phyloP scores from a whole-genome alignment of 2,113 vertebrate species.

The Oryctolagus cuniculus region DNA sequence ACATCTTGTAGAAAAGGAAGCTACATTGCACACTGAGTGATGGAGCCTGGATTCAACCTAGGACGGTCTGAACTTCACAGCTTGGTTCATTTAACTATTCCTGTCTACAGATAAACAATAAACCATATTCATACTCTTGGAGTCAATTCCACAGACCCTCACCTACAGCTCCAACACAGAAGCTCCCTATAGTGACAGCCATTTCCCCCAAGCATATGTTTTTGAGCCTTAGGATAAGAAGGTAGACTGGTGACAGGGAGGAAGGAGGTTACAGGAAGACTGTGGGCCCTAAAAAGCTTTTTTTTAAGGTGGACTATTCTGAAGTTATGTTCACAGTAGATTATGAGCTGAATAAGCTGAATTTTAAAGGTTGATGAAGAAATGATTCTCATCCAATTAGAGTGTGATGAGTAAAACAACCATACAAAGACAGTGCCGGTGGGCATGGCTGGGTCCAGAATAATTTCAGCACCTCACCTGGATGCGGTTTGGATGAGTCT shows the following conservation, averaged over 20 bases:
- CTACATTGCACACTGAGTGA: background rate
- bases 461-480: background rate
- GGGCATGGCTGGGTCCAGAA: background rate
- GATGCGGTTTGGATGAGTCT: fast-evolving
- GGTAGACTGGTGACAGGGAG: background rate
- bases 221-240: background rate
- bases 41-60: no score
- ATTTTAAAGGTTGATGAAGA: background rate
- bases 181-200: no score
- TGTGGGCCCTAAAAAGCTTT: background rate
- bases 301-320: background rate
- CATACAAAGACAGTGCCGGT: background rate
- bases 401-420: background rate
- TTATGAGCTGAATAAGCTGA: background rate
- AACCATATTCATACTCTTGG: background rate
- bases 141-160: background rate
- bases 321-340: background rate
- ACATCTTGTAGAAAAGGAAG: background rate
- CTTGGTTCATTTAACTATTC: background rate
- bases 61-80: background rate
- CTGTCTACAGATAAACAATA: background rate
- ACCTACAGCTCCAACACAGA: background rate
- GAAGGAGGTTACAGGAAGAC: background rate
- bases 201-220: background rate
- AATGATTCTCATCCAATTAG: background rate